Percentiles rank a stretch among this genome's conserved stretches.
Conservation (phyloP, 2,888 invertebrate genomes). For the Bombylius discolor region DNA sequence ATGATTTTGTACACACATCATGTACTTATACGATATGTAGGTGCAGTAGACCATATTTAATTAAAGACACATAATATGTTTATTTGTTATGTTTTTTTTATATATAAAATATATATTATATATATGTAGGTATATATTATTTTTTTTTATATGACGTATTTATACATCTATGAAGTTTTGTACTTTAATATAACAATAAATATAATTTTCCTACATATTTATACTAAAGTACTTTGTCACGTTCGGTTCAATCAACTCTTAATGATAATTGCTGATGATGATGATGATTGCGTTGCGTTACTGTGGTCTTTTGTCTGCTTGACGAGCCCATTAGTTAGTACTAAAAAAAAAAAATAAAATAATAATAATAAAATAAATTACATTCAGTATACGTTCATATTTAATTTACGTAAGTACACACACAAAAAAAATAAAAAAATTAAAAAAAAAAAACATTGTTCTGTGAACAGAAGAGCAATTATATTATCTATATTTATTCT, state of each 20-base stretch:
- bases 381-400: too few species aligned
- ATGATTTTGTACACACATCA: background rate
- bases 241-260: slow-evolving; percentile 6
- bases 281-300: background rate
- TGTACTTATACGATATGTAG: background rate
- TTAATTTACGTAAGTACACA: too few species aligned
- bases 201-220: background rate
- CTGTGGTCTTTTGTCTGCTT: background rate
- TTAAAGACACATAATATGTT: background rate
- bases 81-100: too few species aligned
- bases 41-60: slow-evolving; percentile 5
- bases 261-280: slow-evolving; percentile 1
- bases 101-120: background rate
- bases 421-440: background rate
- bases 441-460: background rate
- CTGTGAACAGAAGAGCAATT: background rate
- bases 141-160: background rate
- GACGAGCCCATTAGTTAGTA: background rate
- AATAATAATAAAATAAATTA: too few species aligned
- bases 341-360: too few species aligned
- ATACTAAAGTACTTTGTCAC: slow-evolving; percentile 4
- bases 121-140: too few species aligned
- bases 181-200: too few species aligned
- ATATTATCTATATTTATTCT: background rate
- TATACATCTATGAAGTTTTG: background rate